These are phyloP conservation scores for Matsumyia berberina DNA, from an alignment of 2,888 invertebrate species.

Conservation along the genomic window DNA sequence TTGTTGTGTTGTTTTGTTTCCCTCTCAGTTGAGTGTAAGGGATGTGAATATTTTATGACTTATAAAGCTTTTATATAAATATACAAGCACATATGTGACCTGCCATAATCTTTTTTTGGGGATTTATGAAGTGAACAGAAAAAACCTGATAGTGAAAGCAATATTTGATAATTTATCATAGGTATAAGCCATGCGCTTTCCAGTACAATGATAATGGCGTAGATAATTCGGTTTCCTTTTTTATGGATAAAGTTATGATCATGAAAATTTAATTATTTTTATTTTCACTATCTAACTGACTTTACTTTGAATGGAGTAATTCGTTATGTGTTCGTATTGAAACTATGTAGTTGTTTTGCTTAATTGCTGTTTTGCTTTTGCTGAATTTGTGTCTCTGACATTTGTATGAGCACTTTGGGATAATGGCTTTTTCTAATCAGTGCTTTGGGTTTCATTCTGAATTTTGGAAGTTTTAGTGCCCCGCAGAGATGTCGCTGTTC, in stretches of 20 bases:
- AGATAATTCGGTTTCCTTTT: slow-evolving; percentile 8
- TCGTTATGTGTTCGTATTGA: background rate
- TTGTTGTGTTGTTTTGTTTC: slow-evolving; percentile 14
- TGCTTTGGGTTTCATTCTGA: background rate
- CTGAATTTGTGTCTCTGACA: slow-evolving; percentile 1
- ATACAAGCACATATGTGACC: slow-evolving; percentile 26
- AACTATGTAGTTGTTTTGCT: background rate
- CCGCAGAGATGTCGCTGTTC: background rate
- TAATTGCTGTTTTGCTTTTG: background rate
- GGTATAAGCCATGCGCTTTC: background rate
- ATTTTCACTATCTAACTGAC: background rate
- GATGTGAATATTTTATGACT: slow-evolving; percentile 68
- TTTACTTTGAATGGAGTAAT: slow-evolving; percentile 10
- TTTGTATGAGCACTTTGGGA: slow-evolving; percentile 7
- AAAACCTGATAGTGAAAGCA: slow-evolving; percentile 37
- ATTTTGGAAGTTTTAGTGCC: slow-evolving; percentile 3
- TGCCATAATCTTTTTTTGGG: slow-evolving; percentile 19
- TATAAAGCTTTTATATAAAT: slow-evolving; percentile 38
- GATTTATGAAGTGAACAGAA: slow-evolving; percentile 28
- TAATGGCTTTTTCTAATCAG: slow-evolving; percentile 9
- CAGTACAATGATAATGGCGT: slow-evolving; percentile 10
- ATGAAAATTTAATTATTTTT: slow-evolving; percentile 28
- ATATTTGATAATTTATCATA: slow-evolving; percentile 51
- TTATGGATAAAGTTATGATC: slow-evolving; percentile 28
- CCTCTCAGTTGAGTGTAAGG: slow-evolving; percentile 16